phyloP scores from a whole-genome alignment of 2,113 vertebrate species.

The Vombatus ursinus region DNA sequence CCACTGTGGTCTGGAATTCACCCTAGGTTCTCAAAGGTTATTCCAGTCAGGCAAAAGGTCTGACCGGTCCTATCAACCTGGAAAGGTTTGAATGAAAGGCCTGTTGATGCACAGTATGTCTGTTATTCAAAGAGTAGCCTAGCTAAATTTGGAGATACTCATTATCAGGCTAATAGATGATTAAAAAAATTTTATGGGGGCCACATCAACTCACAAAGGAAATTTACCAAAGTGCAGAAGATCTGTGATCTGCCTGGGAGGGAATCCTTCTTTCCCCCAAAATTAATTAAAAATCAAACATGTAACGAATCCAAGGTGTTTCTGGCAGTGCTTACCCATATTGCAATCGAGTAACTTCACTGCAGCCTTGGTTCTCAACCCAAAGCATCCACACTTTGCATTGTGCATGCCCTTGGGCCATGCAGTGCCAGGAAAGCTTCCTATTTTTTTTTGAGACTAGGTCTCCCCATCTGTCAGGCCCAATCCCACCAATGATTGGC shows the following conservation, averaged over 20 bases:
- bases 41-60: neutral
- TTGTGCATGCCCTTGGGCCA: too few species aligned
- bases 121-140: neutral
- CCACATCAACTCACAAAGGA: neutral
- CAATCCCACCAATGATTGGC: too few species aligned
- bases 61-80: neutral
- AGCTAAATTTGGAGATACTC: neutral
- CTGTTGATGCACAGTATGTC: neutral
- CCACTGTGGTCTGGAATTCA: neutral
- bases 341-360: too few species aligned
- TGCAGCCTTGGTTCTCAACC: too few species aligned
- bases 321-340: too few species aligned
- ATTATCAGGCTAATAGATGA: neutral
- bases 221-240: neutral
- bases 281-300: too few species aligned
- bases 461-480: neutral
- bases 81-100: neutral
- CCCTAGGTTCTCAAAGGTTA: neutral
- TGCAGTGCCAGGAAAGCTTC: too few species aligned
- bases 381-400: too few species aligned
- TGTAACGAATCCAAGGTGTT: too few species aligned
- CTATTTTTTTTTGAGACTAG: neutral
- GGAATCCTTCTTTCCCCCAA: neutral
- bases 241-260: neutral
- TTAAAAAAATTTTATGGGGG: neutral